Percentiles rank a stretch among this genome's conserved stretches.
phyloP scores from a whole-genome alignment of 2,888 invertebrate genomes.

The Trachelus iudaicus region DNA sequence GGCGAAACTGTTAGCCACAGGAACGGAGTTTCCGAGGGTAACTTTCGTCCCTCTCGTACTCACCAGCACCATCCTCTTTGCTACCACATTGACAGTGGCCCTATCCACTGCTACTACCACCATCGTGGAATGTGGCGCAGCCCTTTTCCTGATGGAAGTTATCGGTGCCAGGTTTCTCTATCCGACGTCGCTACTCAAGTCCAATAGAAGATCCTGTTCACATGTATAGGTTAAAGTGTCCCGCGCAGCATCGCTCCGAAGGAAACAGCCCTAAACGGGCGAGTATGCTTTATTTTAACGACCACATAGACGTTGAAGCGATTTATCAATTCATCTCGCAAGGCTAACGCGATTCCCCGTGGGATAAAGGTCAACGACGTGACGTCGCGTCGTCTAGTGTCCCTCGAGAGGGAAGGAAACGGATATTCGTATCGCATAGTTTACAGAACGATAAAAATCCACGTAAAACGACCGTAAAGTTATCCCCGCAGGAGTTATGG shows the following conservation, averaged over 20 bases:
- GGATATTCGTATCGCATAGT: conserved; percentile 50
- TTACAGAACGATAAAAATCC: conserved; percentile 59
- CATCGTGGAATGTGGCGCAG: not conserved
- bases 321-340: conserved; percentile 51
- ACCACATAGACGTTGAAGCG: conserved; percentile 34
- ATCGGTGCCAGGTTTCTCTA: not conserved
- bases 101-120: not conserved
- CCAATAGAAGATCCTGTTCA: not conserved
- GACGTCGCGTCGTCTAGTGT: conserved; percentile 12
- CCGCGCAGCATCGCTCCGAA: not conserved
- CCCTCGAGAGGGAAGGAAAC: conserved; percentile 45
- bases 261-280: not conserved
- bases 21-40: conserved; percentile 35
- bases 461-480: conserved; percentile 58
- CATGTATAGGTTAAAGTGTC: not conserved
- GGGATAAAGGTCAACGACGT: conserved; percentile 37
- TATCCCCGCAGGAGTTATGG: conserved; percentile 29
- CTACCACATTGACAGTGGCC: not conserved
- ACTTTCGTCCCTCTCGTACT: conserved; percentile 26
- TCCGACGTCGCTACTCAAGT: not conserved
- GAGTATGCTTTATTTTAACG: conserved; percentile 41
- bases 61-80: not conserved
- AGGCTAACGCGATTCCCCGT: conserved; percentile 35
- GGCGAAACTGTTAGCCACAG: conserved; percentile 47
- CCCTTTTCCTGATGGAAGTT: not conserved